Percentiles rank a stretch among this genome's conserved stretches.
Evolutionary conservation across 2,888 invertebrate species (phyloP).

Genomic region (Anthophora plumipes): DNA sequence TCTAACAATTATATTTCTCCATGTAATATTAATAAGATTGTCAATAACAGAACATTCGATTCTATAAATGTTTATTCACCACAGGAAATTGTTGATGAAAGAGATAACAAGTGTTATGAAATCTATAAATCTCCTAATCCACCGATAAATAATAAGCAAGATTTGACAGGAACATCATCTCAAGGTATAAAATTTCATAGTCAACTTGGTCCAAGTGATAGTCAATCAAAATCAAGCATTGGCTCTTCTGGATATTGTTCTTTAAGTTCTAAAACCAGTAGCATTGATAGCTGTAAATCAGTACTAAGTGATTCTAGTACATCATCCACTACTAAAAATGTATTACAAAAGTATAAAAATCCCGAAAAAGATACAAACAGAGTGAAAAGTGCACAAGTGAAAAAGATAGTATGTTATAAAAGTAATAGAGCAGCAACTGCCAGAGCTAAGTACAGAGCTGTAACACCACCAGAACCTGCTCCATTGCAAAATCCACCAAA

Average conservation of each 20-base stretch:
- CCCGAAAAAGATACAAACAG: conserved; percentile 73
- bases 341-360: conserved; percentile 68
- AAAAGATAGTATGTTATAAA: conserved; percentile 85
- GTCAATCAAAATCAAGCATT: conserved; percentile 60
- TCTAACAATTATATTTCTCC: conserved; percentile 52
- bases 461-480: conserved; percentile 85
- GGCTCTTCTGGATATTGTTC: conserved; percentile 68
- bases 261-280: conserved; percentile 75
- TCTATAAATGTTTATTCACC: conserved; percentile 15
- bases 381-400: conserved; percentile 78
- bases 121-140: conserved; percentile 14
- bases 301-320: conserved; percentile 78
- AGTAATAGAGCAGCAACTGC: conserved; percentile 88
- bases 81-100: conserved; percentile 18
- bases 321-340: conserved; percentile 72
- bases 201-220: conserved; percentile 51
- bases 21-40: conserved; percentile 41
- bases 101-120: conserved; percentile 20
- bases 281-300: conserved; percentile 80
- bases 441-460: conserved; percentile 87
- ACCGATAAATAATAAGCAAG: conserved; percentile 30
- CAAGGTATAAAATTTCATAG: conserved; percentile 23
- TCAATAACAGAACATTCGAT: conserved; percentile 27
- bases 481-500: conserved; percentile 86
- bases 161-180: conserved; percentile 6